Base-by-base conservation (phyloP, 2,113 vertebrate species). In the Willisornis vidua region DNA sequence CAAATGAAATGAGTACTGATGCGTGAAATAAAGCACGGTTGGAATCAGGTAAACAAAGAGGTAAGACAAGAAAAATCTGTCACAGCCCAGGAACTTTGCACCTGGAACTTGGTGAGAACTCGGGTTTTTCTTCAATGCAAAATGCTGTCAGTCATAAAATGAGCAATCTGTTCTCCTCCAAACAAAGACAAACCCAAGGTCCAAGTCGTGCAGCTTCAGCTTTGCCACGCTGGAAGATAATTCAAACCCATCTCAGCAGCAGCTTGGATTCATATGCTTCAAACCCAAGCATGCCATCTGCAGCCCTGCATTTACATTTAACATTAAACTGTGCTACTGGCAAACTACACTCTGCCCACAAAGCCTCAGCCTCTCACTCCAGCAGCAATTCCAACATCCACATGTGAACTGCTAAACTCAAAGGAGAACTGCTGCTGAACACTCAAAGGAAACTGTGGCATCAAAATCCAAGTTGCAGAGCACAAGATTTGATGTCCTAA, bases 271-370 rank as follows among this genome's bases (percentile, higher is more conserved):
- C 70, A 31, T 10, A 7, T 19, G 57, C 63, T 85, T 35, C 16
- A 75, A 94, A 88, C 77, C 93, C 16, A 3, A 86, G 63, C 82
- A 72, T 80, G 88, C 90, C 93, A 95, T 78, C 95, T 93, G 92
- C 71, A 75, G 66, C 91, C 66, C 81, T 46, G 22, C 86, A 84
- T 92, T 89, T 75, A 71, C 88, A 94, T 77, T 86, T 67, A 71
- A 62, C 76, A 9, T 48, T 46, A 13, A 79, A 31, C 0, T 43
- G 22, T 59, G 75, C 82, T 84, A 48, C 85, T 85, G 81, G 67
- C 85, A 88, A 78, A 55, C 80, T 49, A 13, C 49, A 33, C 63
- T 81, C 90, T 85, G 79, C 79, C 67, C 24, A 3, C 48, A 24
- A 61, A 94, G 31, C 41, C 66, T 76, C 74, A 29, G 49, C 10